phyloP scores from a whole-genome alignment of 2,888 invertebrate genomes.

The Leptinotarsa haldemani region DNA sequence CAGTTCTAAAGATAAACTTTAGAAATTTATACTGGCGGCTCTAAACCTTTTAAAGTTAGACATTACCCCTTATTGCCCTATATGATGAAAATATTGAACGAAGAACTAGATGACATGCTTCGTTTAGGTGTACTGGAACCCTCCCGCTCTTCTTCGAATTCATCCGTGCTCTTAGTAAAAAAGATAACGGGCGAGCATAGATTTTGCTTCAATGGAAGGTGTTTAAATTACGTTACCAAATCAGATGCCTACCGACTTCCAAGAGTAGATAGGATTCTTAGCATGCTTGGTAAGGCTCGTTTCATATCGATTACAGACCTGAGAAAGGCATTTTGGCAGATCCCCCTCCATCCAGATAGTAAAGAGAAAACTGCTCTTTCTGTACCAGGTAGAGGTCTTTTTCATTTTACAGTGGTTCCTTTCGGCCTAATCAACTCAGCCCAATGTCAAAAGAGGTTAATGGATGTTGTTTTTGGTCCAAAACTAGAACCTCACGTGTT shows the following conservation, averaged over 20 bases:
- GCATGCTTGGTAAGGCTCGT: not conserved
- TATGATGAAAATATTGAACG: not conserved
- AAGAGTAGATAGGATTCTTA: not conserved
- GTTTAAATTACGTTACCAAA: not conserved
- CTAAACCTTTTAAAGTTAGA: not conserved
- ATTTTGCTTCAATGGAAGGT: not conserved
- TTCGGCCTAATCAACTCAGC: too few relatives aligned
- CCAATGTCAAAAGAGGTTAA: too few relatives aligned
- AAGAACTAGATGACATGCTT: slow-evolving; percentile 5
- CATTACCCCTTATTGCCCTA: not conserved
- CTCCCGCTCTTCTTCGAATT: not conserved
- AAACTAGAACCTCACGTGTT: not conserved
- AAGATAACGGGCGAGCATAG: not conserved
- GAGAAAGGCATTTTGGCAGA: slow-evolving; percentile 1
- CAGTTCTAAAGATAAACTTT: not conserved
- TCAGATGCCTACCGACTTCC: not conserved
- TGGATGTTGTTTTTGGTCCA: not conserved
- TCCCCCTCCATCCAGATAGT: not conserved
- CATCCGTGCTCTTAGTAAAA: not conserved
- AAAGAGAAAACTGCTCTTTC: not conserved
- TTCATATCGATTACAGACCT: not conserved
- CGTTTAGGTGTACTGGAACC: not conserved
- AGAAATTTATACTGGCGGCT: not conserved
- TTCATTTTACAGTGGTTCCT: not conserved
- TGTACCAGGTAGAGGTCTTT: not conserved